phyloP scores from a whole-genome alignment of 2,797 vertebrate genomes.

The Myotis planiceps region DNA sequence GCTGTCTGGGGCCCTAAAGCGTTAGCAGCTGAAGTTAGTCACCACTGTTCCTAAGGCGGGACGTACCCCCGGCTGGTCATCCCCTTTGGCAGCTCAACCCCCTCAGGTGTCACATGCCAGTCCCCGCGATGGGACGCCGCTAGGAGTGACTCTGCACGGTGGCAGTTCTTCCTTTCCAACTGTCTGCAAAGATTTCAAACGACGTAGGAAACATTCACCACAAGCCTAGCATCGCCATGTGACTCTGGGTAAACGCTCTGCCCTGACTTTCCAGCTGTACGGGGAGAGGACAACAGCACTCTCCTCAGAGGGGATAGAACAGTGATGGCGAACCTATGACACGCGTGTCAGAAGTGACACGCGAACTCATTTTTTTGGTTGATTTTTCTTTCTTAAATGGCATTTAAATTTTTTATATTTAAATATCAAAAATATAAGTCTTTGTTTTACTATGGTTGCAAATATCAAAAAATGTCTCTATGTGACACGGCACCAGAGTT shows the following conservation, averaged over 20 bases:
- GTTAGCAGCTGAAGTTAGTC: background rate
- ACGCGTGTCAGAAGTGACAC: too few species aligned
- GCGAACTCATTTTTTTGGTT: too few species aligned
- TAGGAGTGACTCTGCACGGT: background rate
- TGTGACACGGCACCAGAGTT: too few species aligned
- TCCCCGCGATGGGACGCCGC: background rate
- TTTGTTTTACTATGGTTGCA: too few species aligned
- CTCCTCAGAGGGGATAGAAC: background rate
- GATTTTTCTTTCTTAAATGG: too few species aligned
- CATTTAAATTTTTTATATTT: too few species aligned
- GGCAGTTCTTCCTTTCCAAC: background rate
- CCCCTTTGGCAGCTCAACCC: background rate
- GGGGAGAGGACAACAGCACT: background rate
- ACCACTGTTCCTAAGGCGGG: background rate
- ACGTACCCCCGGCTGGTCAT: background rate
- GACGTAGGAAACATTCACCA: background rate
- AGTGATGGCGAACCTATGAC: too few species aligned
- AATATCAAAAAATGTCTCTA: too few species aligned
- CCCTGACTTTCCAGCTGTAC: background rate
- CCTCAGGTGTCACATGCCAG: background rate
- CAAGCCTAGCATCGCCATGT: background rate
- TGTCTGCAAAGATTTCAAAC: slow-evolving; percentile 14
- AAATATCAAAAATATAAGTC: too few species aligned
- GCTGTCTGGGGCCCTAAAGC: background rate
- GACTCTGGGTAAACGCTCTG: background rate